Conservation (phyloP, 92 coral and sea anemone species). For the Isaurus tuberculatus region DNA sequence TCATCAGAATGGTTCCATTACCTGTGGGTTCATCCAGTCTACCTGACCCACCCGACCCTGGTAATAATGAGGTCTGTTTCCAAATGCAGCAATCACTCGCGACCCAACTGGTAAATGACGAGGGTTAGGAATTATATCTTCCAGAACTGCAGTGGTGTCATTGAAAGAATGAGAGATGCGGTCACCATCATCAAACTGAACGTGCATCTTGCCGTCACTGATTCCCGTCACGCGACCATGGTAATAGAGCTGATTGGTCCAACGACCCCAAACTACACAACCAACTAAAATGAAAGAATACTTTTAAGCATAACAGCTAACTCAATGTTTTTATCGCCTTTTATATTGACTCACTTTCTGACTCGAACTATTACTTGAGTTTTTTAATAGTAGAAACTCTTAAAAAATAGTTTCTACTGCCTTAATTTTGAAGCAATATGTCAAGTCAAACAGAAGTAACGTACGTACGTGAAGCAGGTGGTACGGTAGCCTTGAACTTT, state of each 20-base stretch:
- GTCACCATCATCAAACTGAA: slow-evolving; percentile 75
- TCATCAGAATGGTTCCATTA: not conserved
- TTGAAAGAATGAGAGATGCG: slow-evolving; percentile 56
- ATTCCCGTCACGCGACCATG: slow-evolving; percentile 58
- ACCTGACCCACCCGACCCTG: slow-evolving; percentile 64
- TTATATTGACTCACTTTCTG: too few species aligned
- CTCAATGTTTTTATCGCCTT: too few species aligned
- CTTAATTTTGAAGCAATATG: too few species aligned
- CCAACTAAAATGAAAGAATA: not conserved
- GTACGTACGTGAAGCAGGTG: too few species aligned
- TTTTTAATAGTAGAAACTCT: too few species aligned
- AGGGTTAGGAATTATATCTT: slow-evolving; percentile 60
- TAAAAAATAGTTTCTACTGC: too few species aligned
- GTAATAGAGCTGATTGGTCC: slow-evolving; percentile 71
- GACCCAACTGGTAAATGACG: slow-evolving; percentile 61
- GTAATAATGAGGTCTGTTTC: slow-evolving; percentile 46
- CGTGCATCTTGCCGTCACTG: slow-evolving; percentile 58
- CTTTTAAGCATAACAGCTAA: not conserved
- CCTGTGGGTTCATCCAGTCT: slow-evolving; percentile 52
- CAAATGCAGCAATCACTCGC: slow-evolving; percentile 62
- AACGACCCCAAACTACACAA: slow-evolving; percentile 50
- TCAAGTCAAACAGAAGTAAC: too few species aligned
- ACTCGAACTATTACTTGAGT: too few species aligned
- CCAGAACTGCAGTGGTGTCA: slow-evolving; percentile 65
- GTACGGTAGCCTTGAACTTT: too few species aligned